Base-by-base conservation (phyloP, 1,140 invertebrate species). In the Callitettix versicolor region DNA sequence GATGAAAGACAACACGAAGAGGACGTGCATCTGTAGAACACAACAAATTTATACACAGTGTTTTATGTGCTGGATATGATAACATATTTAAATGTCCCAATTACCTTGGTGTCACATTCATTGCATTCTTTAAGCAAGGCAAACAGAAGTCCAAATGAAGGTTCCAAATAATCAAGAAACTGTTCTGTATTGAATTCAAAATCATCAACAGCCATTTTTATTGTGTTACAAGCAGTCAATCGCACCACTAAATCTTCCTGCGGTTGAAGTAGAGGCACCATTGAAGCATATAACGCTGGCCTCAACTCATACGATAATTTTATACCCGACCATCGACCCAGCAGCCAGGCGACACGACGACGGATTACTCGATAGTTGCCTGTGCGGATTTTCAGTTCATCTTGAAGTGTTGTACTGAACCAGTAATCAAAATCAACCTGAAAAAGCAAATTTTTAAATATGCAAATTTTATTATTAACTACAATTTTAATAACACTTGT, bases 21-120 rank as follows among this genome's bases (percentile, higher is more conserved):
- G 73, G 15, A 95, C 85, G 63, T 89, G 82, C 82, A 95, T 91
- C 81, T 86, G 62, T 55, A 73, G 75, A 55, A 62, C 49, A 30
- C 53, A 57, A 58, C 54, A 42, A 52, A 57, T 63, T 55, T 33
- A n/a, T 36, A 36, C n/a, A 36, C 7, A 36, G 34, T 36, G 7
- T 36, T 36, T 36, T 36, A 36, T n/a, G 34, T n/a, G 34, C 34
- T 9, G n/a, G 7, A 36, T 36, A 36, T 36, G 7, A 9, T 36
- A 36, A 9, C n/a, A 9, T 36, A n/a, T 9, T 36, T 36, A 36
- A n/a, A n/a, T n/a, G n/a, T n/a, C n/a, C n/a, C n/a, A n/a, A n/a
- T 33, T 76, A 87, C 85, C 73, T 95, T 97, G 2, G 88, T 93
- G 70, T 96, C 92, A 75, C 88, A 94, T 72, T 95, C 91, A 60